phyloP scores from a whole-genome alignment of 1,140 invertebrate species.

The Micrasema longulum region DNA sequence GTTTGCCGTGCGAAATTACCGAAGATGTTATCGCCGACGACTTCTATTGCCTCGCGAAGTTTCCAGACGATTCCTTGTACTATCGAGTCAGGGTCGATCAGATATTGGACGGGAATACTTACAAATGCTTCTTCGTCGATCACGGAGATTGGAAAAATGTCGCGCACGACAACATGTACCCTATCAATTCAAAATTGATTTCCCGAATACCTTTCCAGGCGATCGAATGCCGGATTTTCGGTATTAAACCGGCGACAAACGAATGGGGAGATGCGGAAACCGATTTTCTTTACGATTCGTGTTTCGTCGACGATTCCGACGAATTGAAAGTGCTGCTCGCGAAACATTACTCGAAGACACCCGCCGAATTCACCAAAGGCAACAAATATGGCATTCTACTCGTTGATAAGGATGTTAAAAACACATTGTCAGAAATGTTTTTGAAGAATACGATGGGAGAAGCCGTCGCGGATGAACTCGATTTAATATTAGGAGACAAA shows the following conservation, averaged over 20 bases:
- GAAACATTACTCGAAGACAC: constrained; percentile 61
- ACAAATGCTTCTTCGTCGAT: constrained; percentile 65
- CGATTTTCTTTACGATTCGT: constrained; percentile 60
- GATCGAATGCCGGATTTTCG: constrained; percentile 64
- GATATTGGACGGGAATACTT: constrained; percentile 36
- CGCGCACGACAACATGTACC: constrained; percentile 54
- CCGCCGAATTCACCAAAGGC: constrained; percentile 58
- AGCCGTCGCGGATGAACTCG: constrained; percentile 56
- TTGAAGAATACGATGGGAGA: constrained; percentile 59
- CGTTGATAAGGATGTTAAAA: constrained; percentile 58
- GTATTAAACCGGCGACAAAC: constrained; percentile 57
- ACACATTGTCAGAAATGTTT: constrained; percentile 60
- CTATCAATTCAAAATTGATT: constrained; percentile 60
- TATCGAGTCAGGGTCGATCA: constrained; percentile 61
- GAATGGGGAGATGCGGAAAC: constrained; percentile 60
- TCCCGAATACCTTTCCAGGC: constrained; percentile 63
- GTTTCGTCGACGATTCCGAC: constrained; percentile 54
- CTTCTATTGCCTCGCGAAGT: constrained; percentile 62
- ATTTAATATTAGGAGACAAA: constrained; percentile 55
- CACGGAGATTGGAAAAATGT: constrained; percentile 61
- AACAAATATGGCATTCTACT: constrained; percentile 62
- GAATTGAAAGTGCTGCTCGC: constrained; percentile 59
- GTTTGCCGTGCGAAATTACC: constrained; percentile 50
- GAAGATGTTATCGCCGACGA: constrained; percentile 43
- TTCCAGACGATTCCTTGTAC: constrained; percentile 59